Evolutionary conservation across 2,888 invertebrate species (phyloP).

Genomic region (Tryphoninae sp.): DNA sequence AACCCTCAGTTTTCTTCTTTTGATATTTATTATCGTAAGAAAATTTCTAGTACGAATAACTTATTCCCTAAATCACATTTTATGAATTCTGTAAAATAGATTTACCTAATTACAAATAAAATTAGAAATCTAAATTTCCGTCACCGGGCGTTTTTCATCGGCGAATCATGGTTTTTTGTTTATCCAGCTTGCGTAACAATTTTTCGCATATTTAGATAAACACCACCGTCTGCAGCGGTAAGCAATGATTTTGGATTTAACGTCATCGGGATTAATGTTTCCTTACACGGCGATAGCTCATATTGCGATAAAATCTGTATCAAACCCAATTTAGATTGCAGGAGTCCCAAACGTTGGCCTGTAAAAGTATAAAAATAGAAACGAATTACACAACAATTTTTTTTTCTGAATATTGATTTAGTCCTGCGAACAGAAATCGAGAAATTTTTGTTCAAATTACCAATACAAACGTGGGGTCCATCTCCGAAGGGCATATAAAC

Average conservation of each 20-base stretch:
- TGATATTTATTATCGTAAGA: constrained; percentile 1
- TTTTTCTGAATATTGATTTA: neutral
- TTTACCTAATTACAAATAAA: neutral
- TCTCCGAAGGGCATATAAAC: constrained; percentile 78
- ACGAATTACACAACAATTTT: neutral
- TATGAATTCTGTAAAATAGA: constrained; percentile 9
- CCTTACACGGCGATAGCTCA: constrained; percentile 69
- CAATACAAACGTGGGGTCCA: constrained; percentile 78
- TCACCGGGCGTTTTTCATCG: neutral
- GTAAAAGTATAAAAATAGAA: constrained; percentile 24
- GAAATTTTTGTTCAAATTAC: constrained; percentile 63
- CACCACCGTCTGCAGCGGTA: constrained; percentile 64
- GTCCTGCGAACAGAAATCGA: neutral
- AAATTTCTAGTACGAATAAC: neutral
- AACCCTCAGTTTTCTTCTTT: neutral
- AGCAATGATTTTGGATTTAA: constrained; percentile 68
- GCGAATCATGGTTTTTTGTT: neutral
- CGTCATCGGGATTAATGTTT: constrained; percentile 70
- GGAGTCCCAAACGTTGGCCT: constrained; percentile 74
- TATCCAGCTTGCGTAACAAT: constrained; percentile 41
- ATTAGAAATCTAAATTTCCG: too few species aligned
- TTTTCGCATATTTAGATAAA: constrained; percentile 69
- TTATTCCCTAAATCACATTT: constrained; percentile 15
- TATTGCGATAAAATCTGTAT: constrained; percentile 70
- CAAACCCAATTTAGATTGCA: constrained; percentile 74